Conservation (phyloP, 2,797 vertebrate species). For the Enteromius unitaeniatus region DNA sequence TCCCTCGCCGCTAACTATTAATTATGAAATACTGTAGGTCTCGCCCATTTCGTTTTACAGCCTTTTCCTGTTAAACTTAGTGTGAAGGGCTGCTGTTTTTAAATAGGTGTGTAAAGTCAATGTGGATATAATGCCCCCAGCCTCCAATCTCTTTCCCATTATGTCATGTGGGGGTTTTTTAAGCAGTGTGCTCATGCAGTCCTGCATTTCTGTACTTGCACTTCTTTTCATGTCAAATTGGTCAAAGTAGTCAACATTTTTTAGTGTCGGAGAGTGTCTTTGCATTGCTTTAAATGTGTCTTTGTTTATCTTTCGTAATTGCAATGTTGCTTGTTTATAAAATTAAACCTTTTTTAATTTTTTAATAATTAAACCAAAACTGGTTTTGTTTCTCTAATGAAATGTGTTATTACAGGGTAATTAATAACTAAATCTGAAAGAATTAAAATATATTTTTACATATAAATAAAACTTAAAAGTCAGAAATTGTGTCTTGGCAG, state of each 20-base stretch:
- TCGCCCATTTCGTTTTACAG: slow-evolving; percentile 76
- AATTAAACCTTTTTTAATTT: background rate
- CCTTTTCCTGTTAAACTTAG: slow-evolving; percentile 81
- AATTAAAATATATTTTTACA: background rate
- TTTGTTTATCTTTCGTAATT: background rate
- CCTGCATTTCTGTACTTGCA: background rate
- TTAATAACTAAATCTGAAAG: background rate
- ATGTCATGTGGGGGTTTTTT: slow-evolving; percentile 69
- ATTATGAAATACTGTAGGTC: slow-evolving; percentile 84
- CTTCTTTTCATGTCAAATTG: background rate
- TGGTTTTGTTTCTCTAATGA: background rate
- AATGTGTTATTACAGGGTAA: background rate
- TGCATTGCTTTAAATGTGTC: background rate
- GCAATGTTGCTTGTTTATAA: background rate
- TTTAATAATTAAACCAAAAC: too few relatives aligned
- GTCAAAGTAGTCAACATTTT: background rate
- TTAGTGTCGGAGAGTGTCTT: background rate
- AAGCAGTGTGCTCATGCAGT: slow-evolving; percentile 58
- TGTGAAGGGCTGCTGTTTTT: slow-evolving; percentile 81
- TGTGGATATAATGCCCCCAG: slow-evolving; percentile 65
- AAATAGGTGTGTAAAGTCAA: slow-evolving; percentile 75
- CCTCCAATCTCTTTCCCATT: slow-evolving; percentile 70
- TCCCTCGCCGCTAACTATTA: slow-evolving; percentile 77
- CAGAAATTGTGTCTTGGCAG: background rate
- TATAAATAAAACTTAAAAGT: background rate